Base-by-base conservation (phyloP, 1,140 invertebrate genomes). In the Mactra quadrangularis region DNA sequence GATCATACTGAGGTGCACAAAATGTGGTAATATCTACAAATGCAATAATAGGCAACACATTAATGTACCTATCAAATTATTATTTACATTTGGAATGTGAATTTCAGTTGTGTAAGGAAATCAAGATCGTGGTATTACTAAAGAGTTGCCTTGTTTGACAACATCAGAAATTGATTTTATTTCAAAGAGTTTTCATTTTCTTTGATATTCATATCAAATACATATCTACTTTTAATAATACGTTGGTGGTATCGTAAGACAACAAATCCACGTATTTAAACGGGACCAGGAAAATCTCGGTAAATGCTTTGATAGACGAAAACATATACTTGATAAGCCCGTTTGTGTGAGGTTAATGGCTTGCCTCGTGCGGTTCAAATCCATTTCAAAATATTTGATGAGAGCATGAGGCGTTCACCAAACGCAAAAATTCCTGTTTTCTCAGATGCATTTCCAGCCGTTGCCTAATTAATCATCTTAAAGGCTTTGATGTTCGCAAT, bases 351-450 rank as follows among this genome's bases (percentile, higher is more conserved):
- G 57, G 74, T 76, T 60, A 76, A 76, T 76, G 41, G 6, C n/a
- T 22, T 27, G 17, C 45, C 27, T 35, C 59, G 38, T 68, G 74
- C 27, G 59, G 74, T 76, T 76, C 59, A 60, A 76, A 76, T 35
- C 74, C 74, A 76, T 76, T 76, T 76, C 7, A n/a, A 41, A 60
- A 60, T 74, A 74, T 19, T 74, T 74, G 53, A 74, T 52, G 27
- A 52, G 45, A n/a, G 31, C 45, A 19, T n/a, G 29, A 68, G 45
- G 27, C 45, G 4, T n/a, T 11, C n/a, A 17, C 19, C 27, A 29
- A 47, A 17, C 7, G 1, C 1, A 68, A 47, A 50, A 19, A 13
- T 31, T 9, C 13, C 6, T 50, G 35, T 29, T 68, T 68, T 68
- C 64, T 68, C 64, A 68, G 64, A 68, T 50, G 64, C 64, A 68